phyloP scores from a whole-genome alignment of 2,113 vertebrate genomes.

The Lasiurus borealis region DNA sequence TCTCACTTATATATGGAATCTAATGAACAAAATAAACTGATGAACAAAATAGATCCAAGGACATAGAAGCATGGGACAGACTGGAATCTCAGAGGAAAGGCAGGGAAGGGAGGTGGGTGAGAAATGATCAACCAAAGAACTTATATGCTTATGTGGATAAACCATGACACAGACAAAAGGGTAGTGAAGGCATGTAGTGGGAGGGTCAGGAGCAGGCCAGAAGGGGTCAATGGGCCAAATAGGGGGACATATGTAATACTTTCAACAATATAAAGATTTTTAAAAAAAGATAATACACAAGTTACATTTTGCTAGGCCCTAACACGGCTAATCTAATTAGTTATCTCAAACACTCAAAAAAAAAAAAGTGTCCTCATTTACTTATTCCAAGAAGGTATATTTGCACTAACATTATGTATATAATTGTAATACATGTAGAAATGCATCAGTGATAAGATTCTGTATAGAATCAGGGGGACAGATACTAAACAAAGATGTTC shows the following conservation, averaged over 20 bases:
- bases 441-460: neutral
- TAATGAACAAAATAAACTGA: neutral
- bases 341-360: constrained; percentile 26
- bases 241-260: neutral
- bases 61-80: neutral
- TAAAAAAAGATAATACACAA: neutral
- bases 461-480: neutral
- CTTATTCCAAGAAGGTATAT: constrained; percentile 29
- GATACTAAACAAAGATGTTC: neutral
- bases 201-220: no score
- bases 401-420: neutral
- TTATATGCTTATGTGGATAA: neutral
- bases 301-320: constrained; percentile 17
- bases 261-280: neutral
- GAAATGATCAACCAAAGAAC: neutral
- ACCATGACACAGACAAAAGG: neutral
- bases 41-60: neutral
- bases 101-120: neutral
- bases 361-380: neutral
- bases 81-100: neutral
- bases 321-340: neutral
- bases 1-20: neutral
- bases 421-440: neutral
- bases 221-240: neutral
- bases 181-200: neutral